Percentiles rank a stretch among this genome's conserved stretches.
Evolutionary conservation across 92 coral and sea anemone species (phyloP).

Genomic region (Virgularia gustaviana): DNA sequence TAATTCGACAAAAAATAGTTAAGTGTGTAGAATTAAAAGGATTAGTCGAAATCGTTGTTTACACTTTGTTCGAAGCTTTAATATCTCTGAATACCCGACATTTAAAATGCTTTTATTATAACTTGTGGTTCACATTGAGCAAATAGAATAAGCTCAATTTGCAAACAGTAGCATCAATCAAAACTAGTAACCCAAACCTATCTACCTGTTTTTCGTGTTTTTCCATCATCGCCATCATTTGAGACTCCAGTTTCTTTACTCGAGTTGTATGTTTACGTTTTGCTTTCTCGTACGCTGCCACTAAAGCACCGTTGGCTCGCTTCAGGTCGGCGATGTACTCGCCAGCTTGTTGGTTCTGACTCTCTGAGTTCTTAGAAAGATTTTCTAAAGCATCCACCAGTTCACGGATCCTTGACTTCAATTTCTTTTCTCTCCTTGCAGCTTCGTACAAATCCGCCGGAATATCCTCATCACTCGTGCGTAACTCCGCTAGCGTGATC

Average conservation of each 20-base stretch:
- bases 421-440: constrained; percentile 85
- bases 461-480: constrained; percentile 82
- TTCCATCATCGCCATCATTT: constrained; percentile 97
- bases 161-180: no score
- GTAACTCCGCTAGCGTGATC: constrained; percentile 80
- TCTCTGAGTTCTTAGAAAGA: constrained; percentile 86
- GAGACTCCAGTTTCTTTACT: constrained; percentile 83
- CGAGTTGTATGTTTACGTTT: constrained; percentile 90
- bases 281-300: constrained; percentile 98
- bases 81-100: no score
- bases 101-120: no score
- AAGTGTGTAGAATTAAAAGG: no score
- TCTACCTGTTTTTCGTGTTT: constrained; percentile 97
- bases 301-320: constrained; percentile 95
- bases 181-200: no score
- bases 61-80: no score
- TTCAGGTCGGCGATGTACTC: constrained; percentile 93
- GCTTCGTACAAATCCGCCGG: constrained; percentile 93
- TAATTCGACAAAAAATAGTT: no score
- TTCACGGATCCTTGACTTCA: constrained; percentile 79
- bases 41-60: no score
- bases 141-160: no score
- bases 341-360: constrained; percentile 87
- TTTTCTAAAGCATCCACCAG: constrained; percentile 89
- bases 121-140: background rate